Base-by-base conservation (phyloP, 2,888 invertebrate species). In the Hybos culiciformis region DNA sequence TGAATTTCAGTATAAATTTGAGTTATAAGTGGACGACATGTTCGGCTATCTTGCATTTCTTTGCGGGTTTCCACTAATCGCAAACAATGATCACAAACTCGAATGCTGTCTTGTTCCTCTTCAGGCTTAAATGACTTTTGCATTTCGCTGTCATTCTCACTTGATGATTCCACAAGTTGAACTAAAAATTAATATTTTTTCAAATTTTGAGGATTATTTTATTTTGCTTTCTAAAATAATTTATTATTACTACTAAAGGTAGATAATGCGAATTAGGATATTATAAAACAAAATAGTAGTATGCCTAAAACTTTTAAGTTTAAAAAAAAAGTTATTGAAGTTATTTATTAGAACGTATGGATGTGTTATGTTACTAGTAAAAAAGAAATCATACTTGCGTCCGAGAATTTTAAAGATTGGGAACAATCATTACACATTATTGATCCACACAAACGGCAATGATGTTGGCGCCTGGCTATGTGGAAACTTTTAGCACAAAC, bases 371-470 rank as follows among this genome's bases (percentile, higher is more conserved):
- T 24, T 39, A n/a, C n/a, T n/a, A n/a, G n/a, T n/a, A n/a, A n/a
- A n/a, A n/a, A n/a, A n/a, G n/a, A n/a, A n/a, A 20, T 66, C 80
- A 70, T 70, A 85, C 86, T 73, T 50, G 91, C 93, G 62, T 78
- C 74, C 51, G 78, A 72, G 49, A 86, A 70, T 36, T 83, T 74
- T 51, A 96, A 69, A 64, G 91, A 93, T 54, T 79, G 70, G 1
- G 93, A 93, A 62, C 96, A 96, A 53, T 83, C 81, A 59, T 88
- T 77, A 61, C 96, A 96, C 74, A 94, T 82, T 46, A 96, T 80
- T 44, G 86, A 83, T 1, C 96, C 96, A 62, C 91, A 97, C 4
- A 97, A 72, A 48, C 96, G 73, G 60, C 98, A 98, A 67, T 98
- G 98, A 67, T 98, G 97, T 62, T 93, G 87, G 50, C 97, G 71